A percentile compares a stretch with the other conserved stretches of the same genome.
phyloP scores from a whole-genome alignment of 2,888 invertebrate species.

The Papilio gigon region DNA sequence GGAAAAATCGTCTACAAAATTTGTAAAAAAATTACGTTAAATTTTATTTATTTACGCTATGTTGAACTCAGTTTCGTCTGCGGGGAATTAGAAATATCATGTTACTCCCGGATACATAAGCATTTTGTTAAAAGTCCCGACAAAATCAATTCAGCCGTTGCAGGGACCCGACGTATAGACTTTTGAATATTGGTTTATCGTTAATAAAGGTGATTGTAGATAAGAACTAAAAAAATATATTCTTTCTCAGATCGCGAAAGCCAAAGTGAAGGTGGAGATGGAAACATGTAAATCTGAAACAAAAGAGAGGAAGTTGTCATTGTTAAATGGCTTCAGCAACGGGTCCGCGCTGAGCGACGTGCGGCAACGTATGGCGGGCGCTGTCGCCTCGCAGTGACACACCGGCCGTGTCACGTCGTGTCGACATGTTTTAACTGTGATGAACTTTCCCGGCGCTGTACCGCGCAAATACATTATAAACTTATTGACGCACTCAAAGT shows the following conservation, averaged over 20 bases:
- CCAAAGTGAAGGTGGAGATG: slow-evolving; percentile 59
- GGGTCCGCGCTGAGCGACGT: slow-evolving; percentile 70
- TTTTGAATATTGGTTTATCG: too few species aligned
- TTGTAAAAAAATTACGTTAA: not conserved
- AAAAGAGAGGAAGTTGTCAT: slow-evolving; percentile 67
- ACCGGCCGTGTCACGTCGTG: not conserved
- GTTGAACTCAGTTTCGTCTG: too few species aligned
- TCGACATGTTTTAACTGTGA: slow-evolving; percentile 35
- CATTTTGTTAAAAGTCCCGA: too few species aligned
- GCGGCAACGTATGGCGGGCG: slow-evolving; percentile 75
- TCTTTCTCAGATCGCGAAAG: slow-evolving; percentile 53
- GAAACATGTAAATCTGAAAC: slow-evolving; percentile 56
- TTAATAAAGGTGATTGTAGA: too few species aligned
- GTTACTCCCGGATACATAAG: too few species aligned
- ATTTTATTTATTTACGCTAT: not conserved
- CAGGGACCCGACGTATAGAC: too few species aligned
- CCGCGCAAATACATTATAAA: slow-evolving; percentile 1
- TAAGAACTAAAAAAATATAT: slow-evolving; percentile 42
- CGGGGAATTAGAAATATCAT: too few species aligned
- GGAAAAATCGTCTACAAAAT: not conserved
- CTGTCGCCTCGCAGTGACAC: slow-evolving; percentile 72
- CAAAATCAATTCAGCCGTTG: too few species aligned
- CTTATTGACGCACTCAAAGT: not conserved
- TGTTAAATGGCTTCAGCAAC: slow-evolving; percentile 75
- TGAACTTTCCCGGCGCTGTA: slow-evolving; percentile 27